Evolutionary conservation across 2,113 vertebrate genomes (phyloP).

Genomic region (Vicugna pacos): DNA sequence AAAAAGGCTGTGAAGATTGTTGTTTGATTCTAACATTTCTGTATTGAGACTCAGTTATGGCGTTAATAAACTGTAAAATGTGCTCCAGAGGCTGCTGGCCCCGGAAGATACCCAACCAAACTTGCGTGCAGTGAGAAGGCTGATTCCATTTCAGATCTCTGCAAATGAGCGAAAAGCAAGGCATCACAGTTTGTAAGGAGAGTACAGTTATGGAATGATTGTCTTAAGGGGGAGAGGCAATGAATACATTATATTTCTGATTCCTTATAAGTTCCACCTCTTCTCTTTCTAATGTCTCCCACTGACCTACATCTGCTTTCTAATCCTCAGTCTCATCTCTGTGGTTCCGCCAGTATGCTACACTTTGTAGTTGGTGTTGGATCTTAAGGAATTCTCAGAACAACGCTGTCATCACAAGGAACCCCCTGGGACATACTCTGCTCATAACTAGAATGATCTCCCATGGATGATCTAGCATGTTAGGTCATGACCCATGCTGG

Average conservation of each 20-base stretch:
- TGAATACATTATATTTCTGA: neutral
- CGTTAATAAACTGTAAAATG: slow-evolving; percentile 4
- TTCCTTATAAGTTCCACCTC: neutral
- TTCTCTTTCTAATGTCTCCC: neutral
- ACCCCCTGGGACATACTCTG: neutral
- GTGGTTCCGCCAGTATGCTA: neutral
- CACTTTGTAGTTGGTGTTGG: neutral
- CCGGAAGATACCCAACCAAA: neutral
- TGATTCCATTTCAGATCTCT: slow-evolving; percentile 16
- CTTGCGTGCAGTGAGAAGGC: neutral
- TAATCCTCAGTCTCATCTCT: neutral
- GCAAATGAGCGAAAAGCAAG: neutral
- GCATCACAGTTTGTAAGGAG: neutral
- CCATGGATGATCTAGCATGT: neutral
- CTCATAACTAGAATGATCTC: neutral
- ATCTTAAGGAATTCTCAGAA: neutral
- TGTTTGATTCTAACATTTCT: slow-evolving; percentile 34
- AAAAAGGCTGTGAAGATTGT: neutral
- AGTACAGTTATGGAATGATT: neutral
- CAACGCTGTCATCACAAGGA: neutral
- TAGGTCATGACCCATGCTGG: neutral
- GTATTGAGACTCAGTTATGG: neutral
- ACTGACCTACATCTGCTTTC: neutral
- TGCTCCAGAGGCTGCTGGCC: neutral
- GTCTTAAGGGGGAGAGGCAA: neutral